phyloP scores from a whole-genome alignment of 1,140 invertebrate species.

The Bacillus rossius region DNA sequence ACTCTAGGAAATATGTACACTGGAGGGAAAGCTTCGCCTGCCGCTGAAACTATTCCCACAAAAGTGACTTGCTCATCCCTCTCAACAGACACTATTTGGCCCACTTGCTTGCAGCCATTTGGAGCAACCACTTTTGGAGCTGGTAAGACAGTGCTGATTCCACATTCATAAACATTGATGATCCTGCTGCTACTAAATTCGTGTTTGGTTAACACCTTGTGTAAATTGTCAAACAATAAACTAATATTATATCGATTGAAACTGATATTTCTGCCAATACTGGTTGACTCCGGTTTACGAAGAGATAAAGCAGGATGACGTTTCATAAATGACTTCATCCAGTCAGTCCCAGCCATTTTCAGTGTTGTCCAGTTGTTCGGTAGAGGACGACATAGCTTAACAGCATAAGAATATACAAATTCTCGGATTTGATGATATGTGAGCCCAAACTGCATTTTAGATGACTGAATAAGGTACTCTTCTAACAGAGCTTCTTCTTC shows the following conservation, averaged over 20 bases:
- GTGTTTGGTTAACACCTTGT: too few species aligned
- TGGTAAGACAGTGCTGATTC: slow-evolving; percentile 42
- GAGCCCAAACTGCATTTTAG: too few species aligned
- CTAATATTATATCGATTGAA: slow-evolving; percentile 2
- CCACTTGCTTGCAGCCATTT: slow-evolving; percentile 37
- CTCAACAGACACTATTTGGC: slow-evolving; percentile 38
- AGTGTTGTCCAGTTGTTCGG: too few species aligned
- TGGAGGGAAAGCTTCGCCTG: slow-evolving; percentile 32
- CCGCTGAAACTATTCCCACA: slow-evolving; percentile 32
- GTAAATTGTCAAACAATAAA: slow-evolving; percentile 4
- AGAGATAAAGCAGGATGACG: not conserved
- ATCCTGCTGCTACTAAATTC: slow-evolving; percentile 34
- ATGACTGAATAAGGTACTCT: too few species aligned
- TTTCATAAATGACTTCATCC: too few species aligned
- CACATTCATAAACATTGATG: slow-evolving; percentile 42
- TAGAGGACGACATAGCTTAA: too few species aligned
- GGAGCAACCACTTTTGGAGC: slow-evolving; percentile 37
- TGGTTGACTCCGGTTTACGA: slow-evolving; percentile 4
- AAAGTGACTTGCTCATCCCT: slow-evolving; percentile 34
- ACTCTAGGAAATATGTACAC: slow-evolving; percentile 35
- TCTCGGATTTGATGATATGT: too few species aligned
- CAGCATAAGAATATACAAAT: too few species aligned
- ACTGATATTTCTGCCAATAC: not conserved
- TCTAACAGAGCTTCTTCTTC: too few species aligned
- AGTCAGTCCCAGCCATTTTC: too few species aligned